Base-by-base conservation (phyloP, 1,140 invertebrate species). In the Streblospio benedicti region DNA sequence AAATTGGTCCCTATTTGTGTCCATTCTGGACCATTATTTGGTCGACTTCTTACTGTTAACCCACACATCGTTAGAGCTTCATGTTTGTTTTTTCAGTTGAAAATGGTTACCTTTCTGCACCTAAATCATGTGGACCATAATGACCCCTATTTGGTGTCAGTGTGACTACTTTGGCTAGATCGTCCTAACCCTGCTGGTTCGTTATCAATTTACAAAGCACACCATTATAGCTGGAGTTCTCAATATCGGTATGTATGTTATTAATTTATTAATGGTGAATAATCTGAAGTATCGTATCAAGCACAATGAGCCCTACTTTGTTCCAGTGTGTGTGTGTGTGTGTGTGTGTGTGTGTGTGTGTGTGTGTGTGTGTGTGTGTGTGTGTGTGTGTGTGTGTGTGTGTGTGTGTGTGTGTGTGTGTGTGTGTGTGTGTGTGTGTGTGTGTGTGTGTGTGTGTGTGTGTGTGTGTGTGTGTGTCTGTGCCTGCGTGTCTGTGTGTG, bases 291-390 rank as follows among this genome's bases (percentile, higher is more conserved):
- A 49, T 23, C 14, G 9, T 16, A n/a, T n/a, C n/a, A n/a, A n/a
- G n/a, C n/a, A n/a, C n/a, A n/a, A n/a, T n/a, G n/a, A n/a, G n/a
- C n/a, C n/a, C n/a, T n/a, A n/a, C n/a, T n/a, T n/a, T n/a, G n/a
- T n/a, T n/a, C n/a, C n/a, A 52, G 57, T 50, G 58, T 58, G 53
- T 64, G 59, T 55, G 61, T 60, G 59, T 57, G 55, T 56, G 59
- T 63, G 54, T 66, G 52, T 60, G 44, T 57, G 61, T 59, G 56
- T 62, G 56, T 64, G 61, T 64, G 62, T 56, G 57, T 60, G 55
- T 65, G 59, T 57, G 60, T 62, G 61, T 67, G 66, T 62, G 60
- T 67, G 61, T 65, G 59, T 64, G 57, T 65, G 57, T 65, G 61
- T 64, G 57, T 65, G 57, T 44, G 38, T 59, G 32, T 59, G 35